Conservation (phyloP, 2,797 vertebrate genomes). For the Lithobates pipiens region DNA sequence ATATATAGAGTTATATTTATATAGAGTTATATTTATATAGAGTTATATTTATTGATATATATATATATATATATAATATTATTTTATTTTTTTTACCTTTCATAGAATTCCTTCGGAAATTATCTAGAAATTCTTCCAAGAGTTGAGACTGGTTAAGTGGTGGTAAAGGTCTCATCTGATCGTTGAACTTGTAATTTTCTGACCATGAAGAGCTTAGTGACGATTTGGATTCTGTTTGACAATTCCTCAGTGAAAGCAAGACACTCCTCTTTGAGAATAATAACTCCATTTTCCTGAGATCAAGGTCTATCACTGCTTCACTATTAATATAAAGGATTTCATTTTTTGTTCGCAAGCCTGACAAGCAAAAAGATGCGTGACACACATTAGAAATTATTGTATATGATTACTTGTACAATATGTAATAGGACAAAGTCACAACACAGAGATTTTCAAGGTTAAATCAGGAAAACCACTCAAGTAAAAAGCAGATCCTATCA, state of each 20-base stretch:
- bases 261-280: constrained; percentile 85
- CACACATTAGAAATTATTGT: background rate
- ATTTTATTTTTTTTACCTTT: constrained; percentile 78
- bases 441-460: no score
- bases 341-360: constrained; percentile 87
- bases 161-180: constrained; percentile 66
- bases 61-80: background rate
- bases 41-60: no score
- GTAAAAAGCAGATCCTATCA: background rate
- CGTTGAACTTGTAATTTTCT: constrained; percentile 73
- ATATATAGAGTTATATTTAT: no score
- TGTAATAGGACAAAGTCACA: background rate
- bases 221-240: constrained; percentile 63
- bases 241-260: constrained; percentile 79
- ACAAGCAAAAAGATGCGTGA: constrained; percentile 46
- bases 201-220: constrained; percentile 71
- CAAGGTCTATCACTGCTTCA: constrained; percentile 80
- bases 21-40: no score
- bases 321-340: constrained; percentile 89
- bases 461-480: no score
- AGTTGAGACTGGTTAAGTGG: constrained; percentile 76
- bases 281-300: constrained; percentile 85
- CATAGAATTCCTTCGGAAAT: constrained; percentile 82
- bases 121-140: constrained; percentile 80
- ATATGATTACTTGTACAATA: background rate